Conservation (phyloP, 2,797 vertebrate species). For the Okamejei kenojei region DNA sequence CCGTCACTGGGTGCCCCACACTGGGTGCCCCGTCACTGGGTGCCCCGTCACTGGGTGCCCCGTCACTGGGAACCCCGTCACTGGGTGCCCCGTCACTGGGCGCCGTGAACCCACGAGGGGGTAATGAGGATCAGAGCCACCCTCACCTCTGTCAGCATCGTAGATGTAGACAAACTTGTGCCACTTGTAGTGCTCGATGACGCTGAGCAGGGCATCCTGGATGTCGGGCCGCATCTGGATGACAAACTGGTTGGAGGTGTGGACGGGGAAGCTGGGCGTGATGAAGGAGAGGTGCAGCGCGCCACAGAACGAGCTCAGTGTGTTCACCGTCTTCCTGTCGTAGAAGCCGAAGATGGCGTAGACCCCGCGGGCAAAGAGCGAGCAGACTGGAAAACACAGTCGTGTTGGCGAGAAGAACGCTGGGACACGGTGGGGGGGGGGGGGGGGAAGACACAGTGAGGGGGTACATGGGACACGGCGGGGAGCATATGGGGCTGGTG, state of each 20-base stretch:
- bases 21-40: too few relatives aligned
- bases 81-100: too few relatives aligned
- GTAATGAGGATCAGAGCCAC: background rate
- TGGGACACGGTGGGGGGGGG: too few relatives aligned
- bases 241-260: constrained; percentile 95
- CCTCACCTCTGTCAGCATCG: constrained; percentile 87
- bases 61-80: too few relatives aligned
- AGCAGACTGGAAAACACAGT: constrained; percentile 71
- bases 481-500: too few relatives aligned
- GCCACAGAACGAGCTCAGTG: constrained; percentile 97
- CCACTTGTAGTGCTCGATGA: constrained; percentile 93
- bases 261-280: constrained; percentile 91
- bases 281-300: constrained; percentile 96
- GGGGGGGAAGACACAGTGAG: too few relatives aligned
- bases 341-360: constrained; percentile 98
- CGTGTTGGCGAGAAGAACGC: too few relatives aligned
- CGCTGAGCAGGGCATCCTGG: constrained; percentile 88
- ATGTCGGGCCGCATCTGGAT: constrained; percentile 94
- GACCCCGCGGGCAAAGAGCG: constrained; percentile 97
- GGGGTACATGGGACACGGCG: too few relatives aligned
- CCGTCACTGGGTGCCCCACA: too few relatives aligned
- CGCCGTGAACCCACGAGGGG: background rate
- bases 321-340: constrained; percentile 94
- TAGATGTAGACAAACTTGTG: constrained; percentile 98
- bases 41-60: too few relatives aligned